A percentile compares a stretch with the other conserved stretches of the same genome.
Conservation (phyloP, 30 jellyfish, hydroid and myxozoan genomes). For the Cassiopea xamachana region DNA sequence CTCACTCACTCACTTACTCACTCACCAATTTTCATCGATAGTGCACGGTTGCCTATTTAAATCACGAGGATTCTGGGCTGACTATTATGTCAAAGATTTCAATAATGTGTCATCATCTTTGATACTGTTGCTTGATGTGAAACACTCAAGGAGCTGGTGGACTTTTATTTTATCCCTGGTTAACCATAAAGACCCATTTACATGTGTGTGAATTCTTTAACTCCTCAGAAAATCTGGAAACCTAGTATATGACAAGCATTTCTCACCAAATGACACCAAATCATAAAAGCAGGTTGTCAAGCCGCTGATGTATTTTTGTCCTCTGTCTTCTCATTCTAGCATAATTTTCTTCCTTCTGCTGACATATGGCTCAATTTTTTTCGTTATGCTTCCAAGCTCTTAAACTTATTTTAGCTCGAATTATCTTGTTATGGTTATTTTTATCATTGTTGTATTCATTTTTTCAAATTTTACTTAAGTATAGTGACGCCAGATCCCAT, state of each 20-base stretch:
- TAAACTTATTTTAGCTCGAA: too few species aligned
- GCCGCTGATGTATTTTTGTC: too few species aligned
- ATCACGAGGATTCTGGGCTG: too few species aligned
- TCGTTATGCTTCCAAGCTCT: too few species aligned
- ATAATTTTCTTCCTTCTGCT: too few species aligned
- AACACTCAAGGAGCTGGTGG: constrained; percentile 15
- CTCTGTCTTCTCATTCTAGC: too few species aligned
- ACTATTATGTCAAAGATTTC: neutral
- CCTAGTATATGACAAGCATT: neutral
- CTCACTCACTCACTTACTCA: neutral
- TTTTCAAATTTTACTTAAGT: too few species aligned
- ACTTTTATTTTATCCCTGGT: constrained; percentile 2
- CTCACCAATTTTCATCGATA: neutral
- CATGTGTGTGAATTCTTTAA: constrained; percentile 15
- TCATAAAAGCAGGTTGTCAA: neutral
- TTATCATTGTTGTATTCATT: too few species aligned
- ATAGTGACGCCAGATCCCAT: neutral
- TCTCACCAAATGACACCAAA: neutral
- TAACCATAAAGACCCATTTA: constrained; percentile 19
- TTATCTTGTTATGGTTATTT: too few species aligned
- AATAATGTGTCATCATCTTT: constrained; percentile 1
- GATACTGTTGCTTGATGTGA: constrained; percentile 49
- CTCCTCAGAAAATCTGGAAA: constrained; percentile 19
- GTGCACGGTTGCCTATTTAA: neutral
- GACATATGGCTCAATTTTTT: too few species aligned